Percentiles rank a stretch among this genome's conserved stretches.
Evolutionary conservation across 2,888 invertebrate species (phyloP).

Genomic region (Choristoneura rosaceana): DNA sequence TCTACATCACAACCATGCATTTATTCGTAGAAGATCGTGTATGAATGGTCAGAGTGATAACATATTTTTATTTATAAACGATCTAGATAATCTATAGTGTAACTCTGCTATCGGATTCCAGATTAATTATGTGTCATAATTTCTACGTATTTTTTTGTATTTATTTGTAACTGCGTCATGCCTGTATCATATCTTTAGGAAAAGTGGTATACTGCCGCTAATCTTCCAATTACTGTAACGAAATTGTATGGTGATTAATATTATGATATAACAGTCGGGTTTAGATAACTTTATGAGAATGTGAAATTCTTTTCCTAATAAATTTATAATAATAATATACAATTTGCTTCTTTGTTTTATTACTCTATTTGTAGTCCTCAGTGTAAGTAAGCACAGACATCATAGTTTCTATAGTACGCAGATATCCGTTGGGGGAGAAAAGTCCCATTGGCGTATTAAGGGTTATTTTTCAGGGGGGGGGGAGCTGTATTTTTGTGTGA

Average conservation of each 20-base stretch:
- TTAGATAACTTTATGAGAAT: slow-evolving; percentile 54
- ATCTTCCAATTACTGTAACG: slow-evolving; percentile 15
- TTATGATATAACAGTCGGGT: slow-evolving; percentile 43
- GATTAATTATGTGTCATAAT: slow-evolving; percentile 4
- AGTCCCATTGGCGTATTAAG: too few relatives aligned
- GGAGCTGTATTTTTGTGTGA: too few relatives aligned
- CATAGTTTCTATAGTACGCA: too few relatives aligned
- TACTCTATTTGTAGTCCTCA: slow-evolving; percentile 3
- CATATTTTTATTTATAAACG: slow-evolving; percentile 19
- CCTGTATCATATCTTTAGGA: slow-evolving; percentile 3
- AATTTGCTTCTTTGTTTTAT: slow-evolving; percentile 16
- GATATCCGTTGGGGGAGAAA: too few relatives aligned
- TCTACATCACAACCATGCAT: slow-evolving; percentile 43
- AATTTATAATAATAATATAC: slow-evolving; percentile 55
- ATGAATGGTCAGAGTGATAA: slow-evolving; percentile 15
- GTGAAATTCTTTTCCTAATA: slow-evolving; percentile 54
- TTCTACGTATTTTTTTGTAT: slow-evolving; percentile 3
- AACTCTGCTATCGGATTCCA: slow-evolving; percentile 20
- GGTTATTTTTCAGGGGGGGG: too few relatives aligned
- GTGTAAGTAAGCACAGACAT: too few relatives aligned
- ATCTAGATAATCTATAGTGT: slow-evolving; percentile 2
- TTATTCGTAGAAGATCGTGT: slow-evolving; percentile 18
- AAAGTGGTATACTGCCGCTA: neutral
- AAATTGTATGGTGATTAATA: slow-evolving; percentile 19
- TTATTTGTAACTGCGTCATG: slow-evolving; percentile 13